Conservation (phyloP, 2,113 vertebrate genomes). For the Nothobranchius furzeri region DNA sequence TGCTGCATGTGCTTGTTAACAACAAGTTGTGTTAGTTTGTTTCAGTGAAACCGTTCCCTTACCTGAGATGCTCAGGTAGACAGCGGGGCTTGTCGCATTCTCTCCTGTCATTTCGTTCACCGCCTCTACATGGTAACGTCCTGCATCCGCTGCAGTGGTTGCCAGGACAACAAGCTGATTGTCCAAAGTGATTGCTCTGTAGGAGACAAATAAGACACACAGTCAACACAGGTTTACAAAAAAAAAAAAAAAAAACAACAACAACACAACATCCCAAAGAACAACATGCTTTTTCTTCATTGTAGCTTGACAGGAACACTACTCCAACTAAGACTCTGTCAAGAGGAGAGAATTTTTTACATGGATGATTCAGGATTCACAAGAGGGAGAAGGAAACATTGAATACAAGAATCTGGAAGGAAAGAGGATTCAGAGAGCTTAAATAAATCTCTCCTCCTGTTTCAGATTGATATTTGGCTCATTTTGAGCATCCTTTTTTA, state of each 20-base stretch:
- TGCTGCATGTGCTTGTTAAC: not conserved
- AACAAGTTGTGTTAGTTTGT: not conserved
- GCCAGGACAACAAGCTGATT: constrained; percentile 91
- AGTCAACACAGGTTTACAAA: constrained; percentile 28
- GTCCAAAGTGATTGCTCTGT: constrained; percentile 87
- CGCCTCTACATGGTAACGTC: constrained; percentile 87
- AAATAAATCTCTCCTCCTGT: constrained; percentile 67
- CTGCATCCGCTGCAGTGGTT: constrained; percentile 72
- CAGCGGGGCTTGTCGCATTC: constrained; percentile 84
- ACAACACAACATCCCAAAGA: constrained; percentile 1
- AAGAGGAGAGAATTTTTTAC: constrained; percentile 41
- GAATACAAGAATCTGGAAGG: constrained; percentile 41
- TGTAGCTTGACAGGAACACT: not conserved
- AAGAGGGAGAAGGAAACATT: constrained; percentile 21
- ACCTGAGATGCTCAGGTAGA: constrained; percentile 84
- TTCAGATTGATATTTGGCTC: constrained; percentile 65
- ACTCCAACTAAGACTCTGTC: constrained; percentile 37
- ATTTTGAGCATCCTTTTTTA: constrained; percentile 31
- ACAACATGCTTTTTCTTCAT: constrained; percentile 4
- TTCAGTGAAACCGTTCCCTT: not conserved
- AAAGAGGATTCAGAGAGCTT: constrained; percentile 54
- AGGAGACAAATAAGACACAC: constrained; percentile 45
- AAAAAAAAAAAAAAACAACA: not conserved
- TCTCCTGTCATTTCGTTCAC: constrained; percentile 91
- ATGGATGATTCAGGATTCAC: constrained; percentile 55